These are phyloP conservation scores for Furnarius figulus DNA, from an alignment of 2,113 vertebrate species.

Conservation along the genomic window DNA sequence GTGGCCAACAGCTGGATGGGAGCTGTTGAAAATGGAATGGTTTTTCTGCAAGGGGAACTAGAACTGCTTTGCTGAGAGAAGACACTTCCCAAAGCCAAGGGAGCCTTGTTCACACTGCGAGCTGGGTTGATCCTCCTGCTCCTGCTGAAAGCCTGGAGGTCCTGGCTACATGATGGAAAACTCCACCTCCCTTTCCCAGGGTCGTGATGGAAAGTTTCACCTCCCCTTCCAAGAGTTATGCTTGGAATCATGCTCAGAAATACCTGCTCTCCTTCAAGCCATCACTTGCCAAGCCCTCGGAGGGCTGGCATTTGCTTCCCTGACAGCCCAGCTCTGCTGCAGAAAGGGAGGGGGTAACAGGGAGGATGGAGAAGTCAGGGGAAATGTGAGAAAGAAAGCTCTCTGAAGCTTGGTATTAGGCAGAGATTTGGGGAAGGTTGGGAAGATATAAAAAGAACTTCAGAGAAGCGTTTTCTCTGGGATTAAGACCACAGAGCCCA, in stretches of 20 bases:
- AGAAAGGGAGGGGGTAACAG: background rate
- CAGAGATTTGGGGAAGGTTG: slow-evolving; percentile 22
- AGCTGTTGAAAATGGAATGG: background rate
- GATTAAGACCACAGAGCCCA: slow-evolving; percentile 18
- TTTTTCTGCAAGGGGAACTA: background rate
- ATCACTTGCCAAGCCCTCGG: rapidly evolving
- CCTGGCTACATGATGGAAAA: background rate
- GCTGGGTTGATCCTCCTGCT: background rate
- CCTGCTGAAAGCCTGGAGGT: background rate
- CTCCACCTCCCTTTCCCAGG: too few species aligned
- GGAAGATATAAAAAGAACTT: background rate
- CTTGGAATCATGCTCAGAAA: background rate
- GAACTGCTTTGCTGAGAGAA: background rate
- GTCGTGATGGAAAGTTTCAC: background rate
- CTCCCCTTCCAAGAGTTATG: background rate
- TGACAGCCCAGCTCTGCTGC: background rate
- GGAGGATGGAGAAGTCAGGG: background rate
- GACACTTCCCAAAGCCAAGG: background rate
- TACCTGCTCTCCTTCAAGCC: background rate
- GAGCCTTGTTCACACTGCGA: background rate
- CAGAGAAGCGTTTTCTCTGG: background rate
- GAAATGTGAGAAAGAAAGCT: background rate
- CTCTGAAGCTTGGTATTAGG: background rate
- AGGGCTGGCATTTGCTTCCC: background rate
- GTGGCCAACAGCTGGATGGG: background rate